Percentiles rank a stretch among this genome's conserved stretches.
phyloP scores from a whole-genome alignment of 2,113 vertebrate genomes.

The Pomatostomus ruficeps region DNA sequence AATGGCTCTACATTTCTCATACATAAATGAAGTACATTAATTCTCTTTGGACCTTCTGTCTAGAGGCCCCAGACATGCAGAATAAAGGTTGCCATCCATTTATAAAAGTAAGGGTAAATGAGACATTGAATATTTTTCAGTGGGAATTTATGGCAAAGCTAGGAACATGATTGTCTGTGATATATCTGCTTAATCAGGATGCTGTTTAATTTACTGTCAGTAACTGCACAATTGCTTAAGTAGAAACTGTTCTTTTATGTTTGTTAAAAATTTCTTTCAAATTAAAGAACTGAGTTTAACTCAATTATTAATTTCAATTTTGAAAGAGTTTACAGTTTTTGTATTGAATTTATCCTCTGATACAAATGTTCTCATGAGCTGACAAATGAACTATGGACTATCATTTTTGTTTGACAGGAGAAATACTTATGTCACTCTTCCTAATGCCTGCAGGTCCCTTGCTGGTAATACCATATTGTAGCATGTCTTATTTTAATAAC shows the following conservation, averaged over 20 bases:
- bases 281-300: not conserved
- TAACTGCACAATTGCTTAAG: not conserved
- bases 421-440: not conserved
- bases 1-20: not conserved
- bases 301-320: not conserved
- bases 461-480: not conserved
- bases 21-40: not conserved
- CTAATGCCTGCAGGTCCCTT: not conserved
- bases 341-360: not conserved
- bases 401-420: not conserved
- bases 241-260: not conserved
- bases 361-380: not conserved
- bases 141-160: not conserved
- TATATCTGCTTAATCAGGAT: not conserved
- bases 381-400: not conserved
- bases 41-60: not conserved
- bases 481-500: not conserved
- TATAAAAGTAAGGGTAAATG: not conserved
- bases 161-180: not conserved
- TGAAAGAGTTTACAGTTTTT: not conserved
- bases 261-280: not conserved
- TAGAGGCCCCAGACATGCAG: not conserved
- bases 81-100: not conserved
- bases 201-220: not conserved
- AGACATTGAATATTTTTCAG: not conserved